Conservation (phyloP, 2,113 vertebrate species). For the Tragelaphus imberbis region DNA sequence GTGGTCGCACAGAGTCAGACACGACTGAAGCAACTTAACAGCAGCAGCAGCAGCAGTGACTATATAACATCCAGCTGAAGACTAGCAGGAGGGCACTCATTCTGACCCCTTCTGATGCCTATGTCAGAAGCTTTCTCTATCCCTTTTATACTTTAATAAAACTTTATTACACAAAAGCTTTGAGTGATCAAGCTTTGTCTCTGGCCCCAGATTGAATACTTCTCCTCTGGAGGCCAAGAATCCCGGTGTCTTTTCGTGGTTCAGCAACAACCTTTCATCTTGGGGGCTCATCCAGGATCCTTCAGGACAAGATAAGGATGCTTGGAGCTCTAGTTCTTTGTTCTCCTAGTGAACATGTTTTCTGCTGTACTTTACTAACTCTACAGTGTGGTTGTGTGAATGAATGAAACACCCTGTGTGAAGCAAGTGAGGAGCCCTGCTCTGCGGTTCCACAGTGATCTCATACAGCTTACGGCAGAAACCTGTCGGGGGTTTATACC, state of each 20-base stretch:
- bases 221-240: background rate
- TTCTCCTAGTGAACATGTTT: background rate
- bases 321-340: background rate
- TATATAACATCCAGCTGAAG: background rate
- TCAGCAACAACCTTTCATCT: background rate
- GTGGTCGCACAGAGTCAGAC: too few species aligned
- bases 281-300: background rate
- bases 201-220: background rate
- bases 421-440: background rate
- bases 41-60: background rate
- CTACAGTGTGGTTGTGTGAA: background rate
- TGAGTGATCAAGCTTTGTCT: background rate
- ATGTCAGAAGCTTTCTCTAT: background rate
- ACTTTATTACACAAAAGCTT: background rate
- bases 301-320: background rate
- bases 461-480: background rate
- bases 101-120: background rate
- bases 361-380: background rate
- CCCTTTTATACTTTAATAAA: background rate
- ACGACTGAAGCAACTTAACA: too few species aligned
- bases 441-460: background rate
- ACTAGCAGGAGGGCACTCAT: background rate
- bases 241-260: fast-evolving
- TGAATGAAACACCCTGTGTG: background rate
- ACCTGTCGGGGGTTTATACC: background rate